phyloP scores from a whole-genome alignment of 2,113 vertebrate species.

The Sinosuthora webbiana region DNA sequence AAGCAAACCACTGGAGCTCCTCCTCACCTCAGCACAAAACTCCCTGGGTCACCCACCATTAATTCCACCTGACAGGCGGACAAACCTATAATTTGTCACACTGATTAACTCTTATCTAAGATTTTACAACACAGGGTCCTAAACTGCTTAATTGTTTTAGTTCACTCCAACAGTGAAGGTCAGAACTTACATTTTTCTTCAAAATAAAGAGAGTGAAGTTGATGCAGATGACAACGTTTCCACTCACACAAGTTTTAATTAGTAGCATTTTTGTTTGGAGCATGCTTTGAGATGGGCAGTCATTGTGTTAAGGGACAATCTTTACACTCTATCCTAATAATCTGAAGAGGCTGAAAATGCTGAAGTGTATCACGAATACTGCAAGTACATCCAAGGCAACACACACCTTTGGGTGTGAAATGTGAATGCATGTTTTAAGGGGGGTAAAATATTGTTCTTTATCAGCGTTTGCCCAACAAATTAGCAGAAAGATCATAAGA shows the following conservation, averaged over 20 bases:
- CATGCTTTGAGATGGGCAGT: not conserved
- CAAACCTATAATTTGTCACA: not conserved
- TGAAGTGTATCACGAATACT: not conserved
- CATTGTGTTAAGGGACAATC: not conserved
- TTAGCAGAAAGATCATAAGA: not conserved
- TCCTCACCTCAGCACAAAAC: not conserved
- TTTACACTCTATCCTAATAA: not conserved
- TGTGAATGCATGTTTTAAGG: not conserved
- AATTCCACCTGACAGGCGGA: not conserved
- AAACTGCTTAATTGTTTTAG: not conserved
- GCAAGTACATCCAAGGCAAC: not conserved
- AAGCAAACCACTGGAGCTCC: not conserved
- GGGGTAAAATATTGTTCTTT: not conserved
- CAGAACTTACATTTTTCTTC: not conserved
- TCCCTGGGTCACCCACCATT: not conserved
- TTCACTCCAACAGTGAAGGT: not conserved
- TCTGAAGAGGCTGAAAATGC: not conserved
- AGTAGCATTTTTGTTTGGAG: not conserved
- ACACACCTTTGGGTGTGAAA: not conserved
- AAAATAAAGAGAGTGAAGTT: not conserved
- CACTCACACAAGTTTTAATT: not conserved
- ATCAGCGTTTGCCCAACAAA: not conserved
- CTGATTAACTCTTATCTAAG: not conserved
- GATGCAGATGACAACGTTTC: not conserved
- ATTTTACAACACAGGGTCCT: not conserved